A percentile compares a stretch with the other conserved stretches of the same genome.
These are phyloP conservation scores for Manis pentadactyla DNA, from an alignment of 2,797 vertebrate species.

Conservation along the genomic window DNA sequence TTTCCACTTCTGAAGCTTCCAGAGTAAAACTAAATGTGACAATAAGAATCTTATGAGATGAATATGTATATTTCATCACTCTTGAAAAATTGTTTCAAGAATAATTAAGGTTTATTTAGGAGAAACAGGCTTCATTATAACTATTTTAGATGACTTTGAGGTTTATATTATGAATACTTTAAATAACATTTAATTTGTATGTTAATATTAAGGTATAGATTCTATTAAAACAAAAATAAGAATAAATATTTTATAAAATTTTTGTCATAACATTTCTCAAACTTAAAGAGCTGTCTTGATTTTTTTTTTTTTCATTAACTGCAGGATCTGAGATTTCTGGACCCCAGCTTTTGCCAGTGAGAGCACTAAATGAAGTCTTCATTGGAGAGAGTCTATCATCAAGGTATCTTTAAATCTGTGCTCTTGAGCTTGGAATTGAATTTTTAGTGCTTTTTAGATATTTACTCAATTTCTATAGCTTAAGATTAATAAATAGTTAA, in stretches of 20 bases:
- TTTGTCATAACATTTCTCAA: slow-evolving; percentile 42
- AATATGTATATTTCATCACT: slow-evolving; percentile 8
- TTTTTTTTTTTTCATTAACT: slow-evolving; percentile 66
- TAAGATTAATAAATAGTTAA: slow-evolving; percentile 40
- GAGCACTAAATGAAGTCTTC: slow-evolving; percentile 98
- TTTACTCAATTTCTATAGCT: slow-evolving; percentile 23
- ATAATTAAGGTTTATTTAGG: slow-evolving; percentile 28
- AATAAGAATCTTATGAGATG: not conserved
- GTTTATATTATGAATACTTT: slow-evolving; percentile 43
- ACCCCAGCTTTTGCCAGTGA: slow-evolving; percentile 93
- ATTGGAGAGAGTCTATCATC: slow-evolving; percentile 98
- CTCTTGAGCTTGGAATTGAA: slow-evolving; percentile 43
- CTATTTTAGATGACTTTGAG: slow-evolving; percentile 9
- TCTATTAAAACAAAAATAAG: slow-evolving; percentile 16
- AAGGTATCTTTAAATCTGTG: slow-evolving; percentile 88
- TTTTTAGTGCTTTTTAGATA: slow-evolving; percentile 40
- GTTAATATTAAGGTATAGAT: slow-evolving; percentile 17
- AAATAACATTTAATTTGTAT: not conserved
- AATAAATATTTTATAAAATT: slow-evolving; percentile 1
- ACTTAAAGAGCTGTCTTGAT: not conserved
- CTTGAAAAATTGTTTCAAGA: slow-evolving; percentile 40
- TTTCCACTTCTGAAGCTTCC: not conserved
- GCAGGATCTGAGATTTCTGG: slow-evolving; percentile 86
- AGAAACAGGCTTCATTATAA: not conserved
- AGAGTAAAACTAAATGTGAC: not conserved